Evolutionary conservation across 2,797 vertebrate genomes (phyloP), one percentile per base, ranked within the genome.

Genomic region (Epinephelus malabaricus): DNA sequence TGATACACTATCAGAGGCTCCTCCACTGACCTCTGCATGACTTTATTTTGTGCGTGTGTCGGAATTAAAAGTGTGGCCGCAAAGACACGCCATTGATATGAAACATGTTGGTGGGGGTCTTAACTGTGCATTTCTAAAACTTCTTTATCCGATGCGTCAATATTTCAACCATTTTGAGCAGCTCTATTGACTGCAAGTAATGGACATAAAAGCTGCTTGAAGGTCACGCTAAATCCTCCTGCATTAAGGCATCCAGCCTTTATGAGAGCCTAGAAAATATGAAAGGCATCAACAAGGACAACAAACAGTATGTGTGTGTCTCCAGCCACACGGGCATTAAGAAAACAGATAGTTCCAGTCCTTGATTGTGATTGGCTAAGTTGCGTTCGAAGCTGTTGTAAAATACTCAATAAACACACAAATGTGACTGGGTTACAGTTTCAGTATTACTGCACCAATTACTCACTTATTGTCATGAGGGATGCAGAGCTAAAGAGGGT

Each of bases 211-310:
- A 86, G 74, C 55, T n/a, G 54, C 58, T 55, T 83, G 82, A 86
- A 86, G 76, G 88, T 87, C 88, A 82, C 76, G 55, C 68, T 76
- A 82, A 89, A 83, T 83, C 83, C 76, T 54, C 51, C 54, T 51
- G 78, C 59, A 84, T 84, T 80, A 82, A 77, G 53, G 50, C 19
- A 54, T 54, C 6, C 17, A 55, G 54, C 46, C 78, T 88, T 76
- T 67, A 77, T 68, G 49, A 73, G 69, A 87, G 68, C 38, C 49
- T 2, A 19, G 58, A 53, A 85, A 84, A 82, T 88, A 86, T 87
- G 78, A 89, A 86, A 72, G 79, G 50, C 62, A 68, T 74, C 71
- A 78, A 84, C 80, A 83, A 86, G 47, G 49, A 83, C 49, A 43
- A 84, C 79, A 78, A 85, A 21, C 47, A 80, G 23, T n/a, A 3